These are phyloP conservation scores for Mixornis gularis DNA, from an alignment of 2,113 vertebrate species.

Conservation along the genomic window DNA sequence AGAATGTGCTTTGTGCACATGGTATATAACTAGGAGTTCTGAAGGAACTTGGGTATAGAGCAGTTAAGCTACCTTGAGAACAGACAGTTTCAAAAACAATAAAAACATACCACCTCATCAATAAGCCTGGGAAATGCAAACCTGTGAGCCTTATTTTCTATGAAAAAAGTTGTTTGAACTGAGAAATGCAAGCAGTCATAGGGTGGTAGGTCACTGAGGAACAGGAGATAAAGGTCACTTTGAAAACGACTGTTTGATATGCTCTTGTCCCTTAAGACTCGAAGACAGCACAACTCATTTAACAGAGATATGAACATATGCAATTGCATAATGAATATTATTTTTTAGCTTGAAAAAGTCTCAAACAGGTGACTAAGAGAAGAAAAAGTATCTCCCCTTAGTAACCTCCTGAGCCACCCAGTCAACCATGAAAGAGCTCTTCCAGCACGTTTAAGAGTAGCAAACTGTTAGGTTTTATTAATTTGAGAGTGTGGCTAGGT, in stretches of 20 bases:
- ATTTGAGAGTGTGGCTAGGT: not conserved
- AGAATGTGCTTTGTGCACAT: not conserved
- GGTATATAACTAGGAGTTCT: not conserved
- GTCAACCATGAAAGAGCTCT: constrained; percentile 33
- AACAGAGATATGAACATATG: constrained; percentile 32
- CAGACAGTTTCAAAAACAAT: not conserved
- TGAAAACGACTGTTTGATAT: constrained; percentile 52
- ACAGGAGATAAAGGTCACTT: constrained; percentile 61
- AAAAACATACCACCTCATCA: constrained; percentile 7
- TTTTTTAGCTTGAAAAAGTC: constrained; percentile 46
- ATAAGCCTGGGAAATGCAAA: constrained; percentile 14
- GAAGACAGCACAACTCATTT: constrained; percentile 50
- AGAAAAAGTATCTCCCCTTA: constrained; percentile 6
- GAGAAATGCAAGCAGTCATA: constrained; percentile 13
- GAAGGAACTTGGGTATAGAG: not conserved
- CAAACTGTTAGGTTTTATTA: constrained; percentile 15
- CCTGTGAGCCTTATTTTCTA: not conserved
- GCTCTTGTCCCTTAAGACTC: constrained; percentile 20
- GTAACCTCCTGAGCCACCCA: constrained; percentile 20
- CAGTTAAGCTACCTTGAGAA: not conserved
- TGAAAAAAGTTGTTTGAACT: constrained; percentile 28
- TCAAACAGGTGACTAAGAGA: constrained; percentile 43
- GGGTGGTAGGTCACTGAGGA: constrained; percentile 46
- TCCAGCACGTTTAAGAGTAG: constrained; percentile 1
- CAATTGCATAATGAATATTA: constrained; percentile 51